Base-by-base conservation (phyloP, 1,140 invertebrate species). In the Nixonia krombeini region DNA sequence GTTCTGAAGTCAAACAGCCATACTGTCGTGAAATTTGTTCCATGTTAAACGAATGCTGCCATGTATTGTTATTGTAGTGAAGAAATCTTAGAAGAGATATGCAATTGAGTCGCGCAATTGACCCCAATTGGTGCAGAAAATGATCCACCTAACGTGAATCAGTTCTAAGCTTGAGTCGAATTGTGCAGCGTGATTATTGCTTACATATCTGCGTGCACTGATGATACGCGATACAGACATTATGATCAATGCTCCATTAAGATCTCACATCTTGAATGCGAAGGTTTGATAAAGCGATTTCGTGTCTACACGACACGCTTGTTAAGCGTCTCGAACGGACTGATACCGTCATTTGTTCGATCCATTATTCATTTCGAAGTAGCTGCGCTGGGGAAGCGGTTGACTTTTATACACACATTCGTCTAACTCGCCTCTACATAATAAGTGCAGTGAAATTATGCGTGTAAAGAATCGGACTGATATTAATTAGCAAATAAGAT, bases 261-360 rank as follows among this genome's bases (percentile, higher is more conserved):
- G 50, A 61, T 59, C 47, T 65, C 58, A 56, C 53, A 61, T 47
- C 50, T 51, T 61, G 37, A 31, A 62, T 50, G 56, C 53, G 64
- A 62, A 68, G 61, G 26, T 41, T 62, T 58, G 55, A 72, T 74
- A 62, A 66, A 74, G 70, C 50, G 61, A 63, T 72, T 70, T 72
- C 29, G 44, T 64, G 67, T 64, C 57, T 63, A 59, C 59, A 59
- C 55, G 46, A 57, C 52, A 57, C 72, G 64, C 70, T 74, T 71
- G 52, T 71, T 67, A 53, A 58, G 28, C 65, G 33, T 42, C 26
- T 49, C 23, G 37, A 56, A 65, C 64, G 70, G 64, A 70, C 67
- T 65, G 65, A 55, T 73, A 73, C 73, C 41, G 59, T 66, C 65
- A 66, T 69, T 67, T 64, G 68, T 69, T 70, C 62, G 57, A 26